These are phyloP conservation scores for Litoditis marina DNA, from an alignment of 2,888 invertebrate species.

Conservation along the genomic window DNA sequence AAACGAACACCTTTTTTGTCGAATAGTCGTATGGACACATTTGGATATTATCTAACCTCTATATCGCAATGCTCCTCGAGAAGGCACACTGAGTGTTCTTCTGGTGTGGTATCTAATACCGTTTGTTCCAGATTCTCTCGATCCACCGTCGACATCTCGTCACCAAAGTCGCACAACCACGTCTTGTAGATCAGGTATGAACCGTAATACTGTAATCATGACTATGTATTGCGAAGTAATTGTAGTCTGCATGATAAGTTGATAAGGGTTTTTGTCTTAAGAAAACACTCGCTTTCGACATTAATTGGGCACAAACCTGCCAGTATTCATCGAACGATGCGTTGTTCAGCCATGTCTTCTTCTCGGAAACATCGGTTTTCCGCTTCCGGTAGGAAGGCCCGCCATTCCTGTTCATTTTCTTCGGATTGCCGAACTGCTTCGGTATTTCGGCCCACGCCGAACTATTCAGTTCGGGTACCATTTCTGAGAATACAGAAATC, in stretches of 20 bases:
- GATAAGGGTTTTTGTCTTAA: too few relatives aligned
- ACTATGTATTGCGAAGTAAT: neutral
- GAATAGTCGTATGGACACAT: too few relatives aligned
- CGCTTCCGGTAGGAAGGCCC: too few relatives aligned
- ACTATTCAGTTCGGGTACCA: too few relatives aligned
- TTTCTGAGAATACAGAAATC: too few relatives aligned
- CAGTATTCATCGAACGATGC: slow-evolving; percentile 11
- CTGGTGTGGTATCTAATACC: neutral
- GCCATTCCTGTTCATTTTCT: too few relatives aligned
- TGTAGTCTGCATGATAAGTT: too few relatives aligned
- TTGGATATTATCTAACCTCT: too few relatives aligned
- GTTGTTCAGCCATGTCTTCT: neutral
- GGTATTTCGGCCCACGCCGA: too few relatives aligned
- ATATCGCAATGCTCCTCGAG: slow-evolving; percentile 1
- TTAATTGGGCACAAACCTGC: slow-evolving; percentile 2
- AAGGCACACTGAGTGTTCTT: neutral
- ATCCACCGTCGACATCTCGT: slow-evolving; percentile 20
- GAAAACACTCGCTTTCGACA: too few relatives aligned
- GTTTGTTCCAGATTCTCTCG: slow-evolving; percentile 3
- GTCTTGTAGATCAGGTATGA: slow-evolving; percentile 21
- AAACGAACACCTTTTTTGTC: too few relatives aligned
- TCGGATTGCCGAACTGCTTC: too few relatives aligned
- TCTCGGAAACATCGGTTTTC: neutral
- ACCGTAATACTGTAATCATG: slow-evolving; percentile 1
- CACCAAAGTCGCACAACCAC: slow-evolving; percentile 24